Conservation (phyloP, 30 jellyfish, hydroid and myxozoan species). For the Aurelia aurita complex sp. Pacific region DNA sequence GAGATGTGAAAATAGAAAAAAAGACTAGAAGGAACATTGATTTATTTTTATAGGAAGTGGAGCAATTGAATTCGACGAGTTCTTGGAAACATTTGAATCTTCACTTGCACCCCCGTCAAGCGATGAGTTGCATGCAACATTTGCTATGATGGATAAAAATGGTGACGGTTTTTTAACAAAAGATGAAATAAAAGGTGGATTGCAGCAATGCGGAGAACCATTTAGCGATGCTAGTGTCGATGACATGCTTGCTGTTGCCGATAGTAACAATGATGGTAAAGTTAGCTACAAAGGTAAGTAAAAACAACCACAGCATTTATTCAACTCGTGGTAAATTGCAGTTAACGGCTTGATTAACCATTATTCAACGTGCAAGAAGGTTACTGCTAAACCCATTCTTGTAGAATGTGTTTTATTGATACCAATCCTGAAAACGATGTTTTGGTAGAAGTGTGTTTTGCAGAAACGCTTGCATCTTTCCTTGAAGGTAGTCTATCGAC, state of each 20-base stretch:
- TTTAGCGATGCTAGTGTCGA: conserved; percentile 45
- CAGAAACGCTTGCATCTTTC: too few relatives aligned
- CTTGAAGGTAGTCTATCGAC: too few relatives aligned
- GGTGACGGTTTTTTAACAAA: conserved; percentile 70
- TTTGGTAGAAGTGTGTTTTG: too few relatives aligned
- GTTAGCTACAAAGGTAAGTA: conserved; percentile 70
- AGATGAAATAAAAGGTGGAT: conserved; percentile 70
- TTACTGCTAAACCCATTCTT: too few relatives aligned
- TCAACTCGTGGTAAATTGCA: too few relatives aligned
- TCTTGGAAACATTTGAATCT: conserved; percentile 30
- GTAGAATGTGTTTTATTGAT: too few relatives aligned
- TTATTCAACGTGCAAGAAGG: too few relatives aligned
- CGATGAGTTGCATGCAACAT: conserved; percentile 45
- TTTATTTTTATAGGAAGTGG: conserved; percentile 50
- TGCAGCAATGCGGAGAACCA: conserved; percentile 60
- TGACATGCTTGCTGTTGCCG: conserved; percentile 69
- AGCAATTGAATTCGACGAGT: conserved; percentile 65
- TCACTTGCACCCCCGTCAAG: conserved; percentile 42
- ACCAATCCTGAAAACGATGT: too few relatives aligned
- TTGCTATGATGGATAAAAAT: conserved; percentile 61
- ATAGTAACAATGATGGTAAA: conserved; percentile 57
- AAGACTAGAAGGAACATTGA: too few relatives aligned
- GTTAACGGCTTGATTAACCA: too few relatives aligned
- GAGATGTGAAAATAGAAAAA: too few relatives aligned
- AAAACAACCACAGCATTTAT: too few relatives aligned